phyloP scores from a whole-genome alignment of 2,888 invertebrate genomes.

The Tenthredo mesomela region DNA sequence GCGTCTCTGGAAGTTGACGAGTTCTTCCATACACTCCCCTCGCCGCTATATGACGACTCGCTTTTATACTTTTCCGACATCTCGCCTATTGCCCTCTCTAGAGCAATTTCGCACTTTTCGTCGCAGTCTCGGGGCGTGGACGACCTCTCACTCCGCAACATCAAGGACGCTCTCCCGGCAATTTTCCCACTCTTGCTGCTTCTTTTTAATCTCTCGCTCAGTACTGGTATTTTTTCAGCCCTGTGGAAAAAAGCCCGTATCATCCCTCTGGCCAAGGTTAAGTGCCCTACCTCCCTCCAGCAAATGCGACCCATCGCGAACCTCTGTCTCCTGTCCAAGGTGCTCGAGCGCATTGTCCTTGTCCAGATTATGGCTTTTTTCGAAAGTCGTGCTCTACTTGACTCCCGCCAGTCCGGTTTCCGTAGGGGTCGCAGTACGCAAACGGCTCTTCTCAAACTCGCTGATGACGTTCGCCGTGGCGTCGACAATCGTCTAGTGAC shows the following conservation, averaged over 20 bases:
- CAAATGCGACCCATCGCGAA: neutral
- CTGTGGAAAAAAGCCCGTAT: no score
- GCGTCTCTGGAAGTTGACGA: no score
- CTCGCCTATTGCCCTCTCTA: neutral
- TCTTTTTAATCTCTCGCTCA: no score
- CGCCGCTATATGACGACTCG: no score
- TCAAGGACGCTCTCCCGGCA: no score
- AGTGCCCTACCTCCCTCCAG: neutral
- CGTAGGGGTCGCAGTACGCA: neutral
- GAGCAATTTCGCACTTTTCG: no score
- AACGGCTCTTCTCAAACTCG: neutral
- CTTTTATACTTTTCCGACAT: no score
- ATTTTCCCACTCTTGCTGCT: no score
- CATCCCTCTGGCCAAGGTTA: neutral
- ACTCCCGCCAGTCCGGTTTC: constrained; percentile 1
- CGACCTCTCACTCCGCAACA: no score
- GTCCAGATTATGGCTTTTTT: neutral
- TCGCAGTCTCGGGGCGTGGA: no score
- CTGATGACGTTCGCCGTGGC: neutral
- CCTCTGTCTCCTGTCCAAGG: neutral
- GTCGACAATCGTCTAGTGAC: neutral
- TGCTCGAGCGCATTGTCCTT: neutral
- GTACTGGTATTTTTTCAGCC: no score
- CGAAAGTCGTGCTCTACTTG: neutral
- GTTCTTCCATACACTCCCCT: no score